Conservation (phyloP, 2,797 vertebrate genomes). For the Liasis olivaceus region DNA sequence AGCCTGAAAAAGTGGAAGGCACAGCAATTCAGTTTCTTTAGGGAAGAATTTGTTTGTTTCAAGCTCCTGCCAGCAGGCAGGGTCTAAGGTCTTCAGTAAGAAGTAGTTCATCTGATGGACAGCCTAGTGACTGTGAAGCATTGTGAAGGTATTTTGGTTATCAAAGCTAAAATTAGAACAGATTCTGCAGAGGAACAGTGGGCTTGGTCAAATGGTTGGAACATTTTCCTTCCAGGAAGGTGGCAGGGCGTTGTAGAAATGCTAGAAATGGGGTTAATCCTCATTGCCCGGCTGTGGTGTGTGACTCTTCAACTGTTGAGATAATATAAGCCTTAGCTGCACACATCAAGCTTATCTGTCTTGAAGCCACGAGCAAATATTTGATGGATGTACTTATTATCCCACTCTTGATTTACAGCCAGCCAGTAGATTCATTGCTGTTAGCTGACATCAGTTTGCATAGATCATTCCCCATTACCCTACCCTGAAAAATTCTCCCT, state of each 20-base stretch:
- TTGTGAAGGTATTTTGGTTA: background rate
- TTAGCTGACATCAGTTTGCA: background rate
- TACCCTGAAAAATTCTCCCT: background rate
- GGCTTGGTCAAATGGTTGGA: background rate
- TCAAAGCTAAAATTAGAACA: background rate
- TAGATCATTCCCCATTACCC: background rate
- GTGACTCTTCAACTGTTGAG: background rate
- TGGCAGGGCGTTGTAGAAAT: background rate
- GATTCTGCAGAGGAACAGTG: background rate
- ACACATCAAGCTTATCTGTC: slow-evolving; percentile 1
- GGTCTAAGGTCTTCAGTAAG: background rate
- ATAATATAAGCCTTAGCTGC: background rate
- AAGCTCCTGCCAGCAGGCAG: too few species aligned
- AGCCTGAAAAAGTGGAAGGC: too few species aligned
- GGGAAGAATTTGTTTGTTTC: too few species aligned
- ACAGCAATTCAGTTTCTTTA: too few species aligned
- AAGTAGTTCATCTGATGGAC: background rate
- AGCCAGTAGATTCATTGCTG: background rate
- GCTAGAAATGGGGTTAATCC: background rate
- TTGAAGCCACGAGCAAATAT: background rate
- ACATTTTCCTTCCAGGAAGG: background rate
- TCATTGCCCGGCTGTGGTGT: background rate
- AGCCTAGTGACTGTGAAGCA: background rate
- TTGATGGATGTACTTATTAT: background rate
- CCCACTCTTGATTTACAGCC: slow-evolving; percentile 5